These are phyloP conservation scores for Progne subis DNA, from an alignment of 2,113 vertebrate species.

Conservation along the genomic window DNA sequence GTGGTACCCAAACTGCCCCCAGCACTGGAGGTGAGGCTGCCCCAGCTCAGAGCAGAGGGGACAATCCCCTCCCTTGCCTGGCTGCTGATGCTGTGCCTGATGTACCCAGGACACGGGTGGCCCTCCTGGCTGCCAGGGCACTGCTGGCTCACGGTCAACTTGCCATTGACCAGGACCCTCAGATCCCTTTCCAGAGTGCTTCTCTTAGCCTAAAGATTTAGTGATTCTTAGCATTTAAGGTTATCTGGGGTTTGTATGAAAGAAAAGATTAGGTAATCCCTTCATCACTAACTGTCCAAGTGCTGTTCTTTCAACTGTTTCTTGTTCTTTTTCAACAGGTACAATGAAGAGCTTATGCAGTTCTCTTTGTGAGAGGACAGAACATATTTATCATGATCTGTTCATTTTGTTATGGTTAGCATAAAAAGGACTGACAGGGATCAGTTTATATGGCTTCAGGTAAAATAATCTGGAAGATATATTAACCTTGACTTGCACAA, in stretches of 20 bases:
- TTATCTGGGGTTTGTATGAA: not conserved
- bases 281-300: not conserved
- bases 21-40: not conserved
- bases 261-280: not conserved
- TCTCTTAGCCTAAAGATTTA: not conserved
- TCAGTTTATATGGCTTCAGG: not conserved
- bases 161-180: fast-evolving
- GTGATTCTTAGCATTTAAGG: not conserved
- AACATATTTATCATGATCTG: not conserved
- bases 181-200: not conserved
- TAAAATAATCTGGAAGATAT: not conserved
- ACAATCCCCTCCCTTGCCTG: not conserved
- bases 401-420: not conserved
- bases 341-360: not conserved
- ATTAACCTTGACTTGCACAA: not conserved
- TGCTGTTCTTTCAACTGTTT: not conserved
- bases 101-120: fast-evolving
- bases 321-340: not conserved
- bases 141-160: fast-evolving
- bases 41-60: not conserved
- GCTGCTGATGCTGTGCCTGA: not conserved
- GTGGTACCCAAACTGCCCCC: not conserved
- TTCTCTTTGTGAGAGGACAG: not conserved
- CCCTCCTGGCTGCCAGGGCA: not conserved
- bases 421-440: not conserved